Conservation (phyloP, 2,888 invertebrate species). For the Orthonevra nobilis region DNA sequence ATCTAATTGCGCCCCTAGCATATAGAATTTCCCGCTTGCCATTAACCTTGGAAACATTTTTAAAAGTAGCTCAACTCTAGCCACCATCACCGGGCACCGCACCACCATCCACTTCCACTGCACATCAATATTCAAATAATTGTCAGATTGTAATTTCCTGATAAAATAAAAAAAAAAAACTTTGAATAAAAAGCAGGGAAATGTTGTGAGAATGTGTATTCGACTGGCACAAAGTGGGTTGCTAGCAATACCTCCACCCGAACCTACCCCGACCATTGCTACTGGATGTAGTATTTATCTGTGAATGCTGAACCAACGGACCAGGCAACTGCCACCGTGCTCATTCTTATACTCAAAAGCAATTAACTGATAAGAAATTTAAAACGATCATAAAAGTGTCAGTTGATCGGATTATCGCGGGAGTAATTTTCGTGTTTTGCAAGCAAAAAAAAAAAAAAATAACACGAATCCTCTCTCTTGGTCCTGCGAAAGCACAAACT, state of each 20-base stretch:
- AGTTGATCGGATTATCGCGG: slow-evolving; percentile 62
- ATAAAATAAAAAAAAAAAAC: slow-evolving; percentile 39
- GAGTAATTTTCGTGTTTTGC: slow-evolving; percentile 57
- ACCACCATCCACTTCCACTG: no score
- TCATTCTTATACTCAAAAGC: slow-evolving; percentile 53
- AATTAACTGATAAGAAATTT: slow-evolving; percentile 70
- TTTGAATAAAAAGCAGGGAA: slow-evolving; percentile 33
- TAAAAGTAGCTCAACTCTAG: no score
- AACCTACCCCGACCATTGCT: not conserved
- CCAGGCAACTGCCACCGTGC: not conserved
- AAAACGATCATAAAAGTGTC: slow-evolving; percentile 69
- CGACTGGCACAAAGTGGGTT: slow-evolving; percentile 2
- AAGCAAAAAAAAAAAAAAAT: slow-evolving; percentile 5
- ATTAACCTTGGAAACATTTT: no score
- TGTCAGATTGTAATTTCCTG: slow-evolving; percentile 64
- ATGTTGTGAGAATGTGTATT: slow-evolving; percentile 21
- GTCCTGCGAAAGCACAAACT: not conserved
- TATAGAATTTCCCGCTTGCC: no score
- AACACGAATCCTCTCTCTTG: not conserved
- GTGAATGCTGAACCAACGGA: not conserved
- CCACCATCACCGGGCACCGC: no score
- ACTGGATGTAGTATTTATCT: not conserved
- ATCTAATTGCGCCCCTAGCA: no score
- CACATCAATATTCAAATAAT: no score
- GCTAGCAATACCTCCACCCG: no score